Conservation (phyloP, 2,113 vertebrate species). For the Microtus ochrogaster region DNA sequence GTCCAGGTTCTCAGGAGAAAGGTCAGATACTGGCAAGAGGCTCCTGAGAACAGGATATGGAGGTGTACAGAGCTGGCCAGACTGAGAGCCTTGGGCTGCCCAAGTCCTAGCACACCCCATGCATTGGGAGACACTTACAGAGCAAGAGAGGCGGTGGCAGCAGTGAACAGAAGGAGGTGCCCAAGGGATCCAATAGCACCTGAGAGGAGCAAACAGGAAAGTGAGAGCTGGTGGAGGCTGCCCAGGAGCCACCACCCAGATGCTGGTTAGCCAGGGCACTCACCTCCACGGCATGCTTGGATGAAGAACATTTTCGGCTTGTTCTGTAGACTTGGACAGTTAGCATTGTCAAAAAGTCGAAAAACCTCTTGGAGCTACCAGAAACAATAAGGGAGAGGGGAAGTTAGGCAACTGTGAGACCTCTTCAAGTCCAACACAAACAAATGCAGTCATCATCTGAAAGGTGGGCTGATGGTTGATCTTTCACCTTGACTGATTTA, state of each 20-base stretch:
- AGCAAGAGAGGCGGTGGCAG: conserved; percentile 89
- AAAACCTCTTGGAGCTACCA: conserved; percentile 95
- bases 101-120: conserved; percentile 85
- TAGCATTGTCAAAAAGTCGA: conserved; percentile 94
- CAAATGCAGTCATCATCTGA: background rate
- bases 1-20: background rate
- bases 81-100: conserved; percentile 72
- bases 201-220: conserved; percentile 90
- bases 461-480: background rate
- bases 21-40: background rate
- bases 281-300: conserved; percentile 98
- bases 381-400: conserved; percentile 40
- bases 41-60: conserved; percentile 2
- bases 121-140: conserved; percentile 90
- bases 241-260: conserved; percentile 74
- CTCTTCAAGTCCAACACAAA: background rate
- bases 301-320: conserved; percentile 99
- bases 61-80: conserved; percentile 61
- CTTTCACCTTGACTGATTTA: background rate
- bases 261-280: conserved; percentile 74
- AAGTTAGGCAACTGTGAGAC: background rate
- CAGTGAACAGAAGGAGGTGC: conserved; percentile 90
- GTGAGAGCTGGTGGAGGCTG: conserved; percentile 84
- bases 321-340: conserved; percentile 96
- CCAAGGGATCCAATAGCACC: conserved; percentile 85